Conservation (phyloP, 2,113 vertebrate genomes). For the Poeciliopsis turrubarensis region DNA sequence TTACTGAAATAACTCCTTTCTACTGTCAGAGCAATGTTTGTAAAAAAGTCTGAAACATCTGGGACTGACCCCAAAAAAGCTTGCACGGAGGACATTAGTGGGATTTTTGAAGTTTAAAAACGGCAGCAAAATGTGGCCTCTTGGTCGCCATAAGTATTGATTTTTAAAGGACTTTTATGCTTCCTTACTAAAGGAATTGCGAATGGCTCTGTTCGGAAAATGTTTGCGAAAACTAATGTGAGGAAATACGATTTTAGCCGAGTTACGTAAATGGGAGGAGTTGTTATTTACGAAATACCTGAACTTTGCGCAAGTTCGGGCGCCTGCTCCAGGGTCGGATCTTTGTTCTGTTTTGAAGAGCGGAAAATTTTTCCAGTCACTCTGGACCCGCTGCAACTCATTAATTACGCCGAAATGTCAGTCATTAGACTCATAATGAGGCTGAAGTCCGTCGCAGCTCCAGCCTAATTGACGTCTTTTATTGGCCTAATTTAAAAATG, state of each 20-base stretch:
- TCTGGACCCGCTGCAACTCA: background rate
- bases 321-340: too few species aligned
- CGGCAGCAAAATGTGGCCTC: too few species aligned
- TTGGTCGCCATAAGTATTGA: too few species aligned
- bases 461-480: conserved; percentile 32
- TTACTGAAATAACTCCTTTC: too few species aligned
- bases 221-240: background rate
- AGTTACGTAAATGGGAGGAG: background rate
- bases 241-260: background rate
- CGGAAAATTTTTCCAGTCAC: conserved; percentile 3
- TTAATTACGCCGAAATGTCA: conserved; percentile 5
- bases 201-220: too few species aligned
- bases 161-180: too few species aligned
- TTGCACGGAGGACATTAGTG: too few species aligned
- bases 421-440: background rate
- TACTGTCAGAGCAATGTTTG: too few species aligned
- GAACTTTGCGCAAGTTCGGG: background rate
- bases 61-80: too few species aligned
- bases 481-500: conserved; percentile 13
- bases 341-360: background rate
- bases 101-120: too few species aligned
- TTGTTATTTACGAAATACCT: background rate
- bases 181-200: too few species aligned
- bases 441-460: conserved; percentile 39
- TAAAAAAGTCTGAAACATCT: too few species aligned